Percentiles rank a stretch among this genome's conserved stretches.
Evolutionary conservation across 2,113 vertebrate genomes (phyloP).

Genomic region (Anarhynchus alexandrinus): DNA sequence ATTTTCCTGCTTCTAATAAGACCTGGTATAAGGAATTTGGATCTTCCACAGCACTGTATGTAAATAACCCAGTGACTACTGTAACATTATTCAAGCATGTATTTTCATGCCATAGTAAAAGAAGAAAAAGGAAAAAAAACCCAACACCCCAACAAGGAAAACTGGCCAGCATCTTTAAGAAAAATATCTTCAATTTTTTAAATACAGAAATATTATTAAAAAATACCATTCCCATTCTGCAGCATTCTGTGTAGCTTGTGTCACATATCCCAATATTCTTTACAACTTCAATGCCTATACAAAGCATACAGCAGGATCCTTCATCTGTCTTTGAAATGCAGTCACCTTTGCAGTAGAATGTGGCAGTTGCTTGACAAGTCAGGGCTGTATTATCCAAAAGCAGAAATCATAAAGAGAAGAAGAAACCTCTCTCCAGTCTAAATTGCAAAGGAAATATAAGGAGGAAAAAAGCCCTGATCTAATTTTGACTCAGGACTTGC

Average conservation of each 20-base stretch:
- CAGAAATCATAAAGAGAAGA: conserved; percentile 1
- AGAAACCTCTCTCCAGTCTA: background rate
- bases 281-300: background rate
- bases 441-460: background rate
- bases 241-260: background rate
- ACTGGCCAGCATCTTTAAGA: background rate
- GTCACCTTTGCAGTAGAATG: conserved; percentile 22
- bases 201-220: background rate
- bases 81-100: background rate
- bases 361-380: conserved; percentile 3
- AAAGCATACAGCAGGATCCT: background rate
- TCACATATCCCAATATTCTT: background rate
- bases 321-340: conserved; percentile 37
- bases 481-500: background rate
- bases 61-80: background rate
- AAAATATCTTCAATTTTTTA: background rate
- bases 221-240: background rate
- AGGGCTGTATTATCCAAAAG: background rate
- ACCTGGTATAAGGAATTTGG: background rate
- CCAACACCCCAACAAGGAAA: background rate
- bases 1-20: background rate
- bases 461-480: background rate
- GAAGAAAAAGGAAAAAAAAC: background rate
- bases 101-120: background rate
- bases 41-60: background rate